Conservation (phyloP, 2,797 vertebrate species). For the Manis crassicaudata region DNA sequence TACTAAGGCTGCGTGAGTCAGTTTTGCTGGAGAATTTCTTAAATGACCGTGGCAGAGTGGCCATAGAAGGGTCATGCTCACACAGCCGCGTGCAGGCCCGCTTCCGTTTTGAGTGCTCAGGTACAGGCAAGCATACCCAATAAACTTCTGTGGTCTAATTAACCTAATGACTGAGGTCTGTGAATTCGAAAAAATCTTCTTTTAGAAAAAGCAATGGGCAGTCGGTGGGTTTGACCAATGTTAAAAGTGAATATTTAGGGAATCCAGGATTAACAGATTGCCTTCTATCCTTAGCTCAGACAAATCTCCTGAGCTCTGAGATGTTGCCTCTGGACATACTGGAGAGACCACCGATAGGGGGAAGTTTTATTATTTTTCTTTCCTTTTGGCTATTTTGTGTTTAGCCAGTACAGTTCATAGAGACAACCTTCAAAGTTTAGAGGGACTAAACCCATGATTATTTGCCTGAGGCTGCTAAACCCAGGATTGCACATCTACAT, state of each 20-base stretch:
- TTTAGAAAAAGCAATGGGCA: background rate
- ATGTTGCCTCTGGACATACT: background rate
- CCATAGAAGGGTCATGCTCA: background rate
- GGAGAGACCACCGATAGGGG: background rate
- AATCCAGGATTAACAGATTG: too few relatives aligned
- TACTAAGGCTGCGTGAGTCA: background rate
- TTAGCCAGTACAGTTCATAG: background rate
- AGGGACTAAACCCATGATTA: background rate
- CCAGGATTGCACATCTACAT: background rate
- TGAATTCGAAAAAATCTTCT: background rate
- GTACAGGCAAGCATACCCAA: background rate
- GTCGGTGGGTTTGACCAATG: background rate
- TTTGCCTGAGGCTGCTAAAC: background rate
- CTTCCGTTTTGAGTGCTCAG: rapidly evolving
- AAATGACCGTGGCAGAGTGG: background rate
- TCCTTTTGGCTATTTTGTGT: background rate
- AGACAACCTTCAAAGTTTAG: background rate
- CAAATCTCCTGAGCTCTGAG: background rate
- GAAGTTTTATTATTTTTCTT: background rate
- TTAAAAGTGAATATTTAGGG: background rate
- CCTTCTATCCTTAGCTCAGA: background rate
- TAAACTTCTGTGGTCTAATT: background rate
- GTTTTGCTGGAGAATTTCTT: background rate
- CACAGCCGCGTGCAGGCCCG: rapidly evolving
- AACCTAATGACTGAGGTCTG: background rate